Conservation (phyloP, 2,888 invertebrate genomes). For the Sepiola atlantica region DNA sequence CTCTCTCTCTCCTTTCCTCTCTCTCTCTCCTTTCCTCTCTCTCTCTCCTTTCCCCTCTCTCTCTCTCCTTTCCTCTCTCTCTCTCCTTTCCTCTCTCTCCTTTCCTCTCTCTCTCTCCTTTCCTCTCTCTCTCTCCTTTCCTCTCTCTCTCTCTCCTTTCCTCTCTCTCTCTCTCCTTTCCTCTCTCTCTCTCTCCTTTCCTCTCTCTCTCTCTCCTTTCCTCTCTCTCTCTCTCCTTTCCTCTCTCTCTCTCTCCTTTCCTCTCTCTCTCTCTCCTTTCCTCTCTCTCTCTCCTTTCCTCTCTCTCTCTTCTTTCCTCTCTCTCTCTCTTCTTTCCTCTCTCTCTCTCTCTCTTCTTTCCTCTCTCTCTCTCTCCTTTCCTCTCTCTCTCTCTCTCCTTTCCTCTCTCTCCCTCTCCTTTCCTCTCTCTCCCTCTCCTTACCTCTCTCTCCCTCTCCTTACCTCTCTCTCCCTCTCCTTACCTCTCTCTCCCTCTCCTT, state of each 20-base stretch:
- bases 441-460: fast-evolving
- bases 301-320: no score
- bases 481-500: no score
- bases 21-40: background rate
- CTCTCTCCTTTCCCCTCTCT: background rate
- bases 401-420: background rate
- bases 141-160: no score
- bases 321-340: background rate
- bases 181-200: no score
- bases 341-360: background rate
- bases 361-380: background rate
- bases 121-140: background rate
- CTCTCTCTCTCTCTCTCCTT: background rate
- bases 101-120: background rate
- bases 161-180: no score
- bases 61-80: background rate
- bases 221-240: no score
- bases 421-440: background rate
- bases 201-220: no score
- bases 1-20: constrained; percentile 44
- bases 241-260: no score
- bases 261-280: no score
- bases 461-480: no score
- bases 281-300: no score
- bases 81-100: background rate